Evolutionary conservation across 2,113 vertebrate species (phyloP).

Genomic region (Mesocricetus auratus): DNA sequence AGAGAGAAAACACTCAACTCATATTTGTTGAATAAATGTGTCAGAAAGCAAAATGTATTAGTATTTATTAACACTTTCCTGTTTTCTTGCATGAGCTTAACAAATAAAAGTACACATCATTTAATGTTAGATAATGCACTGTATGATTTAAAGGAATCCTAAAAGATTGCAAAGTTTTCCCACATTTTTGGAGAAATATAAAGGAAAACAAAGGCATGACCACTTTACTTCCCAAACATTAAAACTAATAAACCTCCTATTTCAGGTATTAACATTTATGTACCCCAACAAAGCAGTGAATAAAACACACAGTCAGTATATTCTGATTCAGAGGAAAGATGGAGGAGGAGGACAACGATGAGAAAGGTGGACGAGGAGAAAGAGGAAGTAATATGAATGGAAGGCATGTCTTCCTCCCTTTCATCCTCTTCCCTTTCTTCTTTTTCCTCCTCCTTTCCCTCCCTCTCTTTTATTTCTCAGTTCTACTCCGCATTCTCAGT

Average conservation of each 20-base stretch:
- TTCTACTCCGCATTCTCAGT: not conserved
- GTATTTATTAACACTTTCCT: not conserved
- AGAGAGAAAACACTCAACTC: not conserved
- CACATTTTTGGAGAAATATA: not conserved
- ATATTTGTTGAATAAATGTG: not conserved
- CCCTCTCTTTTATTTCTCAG: not conserved
- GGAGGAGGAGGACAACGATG: not conserved
- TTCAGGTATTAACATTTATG: not conserved
- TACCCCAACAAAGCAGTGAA: not conserved
- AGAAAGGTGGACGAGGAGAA: not conserved
- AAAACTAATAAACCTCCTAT: not conserved
- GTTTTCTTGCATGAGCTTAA: not conserved
- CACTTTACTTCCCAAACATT: not conserved
- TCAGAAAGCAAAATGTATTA: not conserved
- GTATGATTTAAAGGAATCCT: not conserved
- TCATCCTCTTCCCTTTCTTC: not conserved
- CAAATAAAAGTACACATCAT: not conserved
- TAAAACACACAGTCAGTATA: not conserved
- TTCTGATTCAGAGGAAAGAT: not conserved
- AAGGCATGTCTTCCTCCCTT: not conserved
- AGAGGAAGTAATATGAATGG: not conserved
- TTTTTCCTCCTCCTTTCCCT: not conserved
- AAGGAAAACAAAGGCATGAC: not conserved
- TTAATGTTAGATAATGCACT: not conserved
- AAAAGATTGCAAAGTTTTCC: not conserved